These are phyloP conservation scores for Porites evermanni DNA, from an alignment of 92 coral and sea anemone species.

Conservation along the genomic window DNA sequence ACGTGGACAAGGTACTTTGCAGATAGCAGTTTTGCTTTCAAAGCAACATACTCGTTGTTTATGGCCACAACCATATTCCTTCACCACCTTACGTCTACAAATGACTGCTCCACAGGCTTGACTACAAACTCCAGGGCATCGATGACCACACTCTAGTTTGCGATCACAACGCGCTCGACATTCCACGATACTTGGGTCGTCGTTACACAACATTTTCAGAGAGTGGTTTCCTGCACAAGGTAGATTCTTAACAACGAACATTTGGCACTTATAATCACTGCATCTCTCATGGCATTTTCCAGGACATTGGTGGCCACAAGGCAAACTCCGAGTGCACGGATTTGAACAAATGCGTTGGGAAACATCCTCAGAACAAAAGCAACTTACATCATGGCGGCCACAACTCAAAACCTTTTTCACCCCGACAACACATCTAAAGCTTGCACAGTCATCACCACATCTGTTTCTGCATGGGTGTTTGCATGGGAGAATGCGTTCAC, in stretches of 20 bases:
- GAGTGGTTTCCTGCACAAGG: constrained; percentile 56
- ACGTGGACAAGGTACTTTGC: constrained; percentile 53
- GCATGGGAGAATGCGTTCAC: constrained; percentile 62
- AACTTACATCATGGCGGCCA: constrained; percentile 57
- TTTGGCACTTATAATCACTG: background rate
- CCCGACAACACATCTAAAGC: constrained; percentile 34
- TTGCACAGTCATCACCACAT: constrained; percentile 69
- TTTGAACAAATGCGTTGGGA: background rate
- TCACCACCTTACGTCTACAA: constrained; percentile 48
- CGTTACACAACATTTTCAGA: constrained; percentile 2
- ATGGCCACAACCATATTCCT: constrained; percentile 67
- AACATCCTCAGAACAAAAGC: constrained; percentile 52
- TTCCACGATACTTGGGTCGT: background rate
- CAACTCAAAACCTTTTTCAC: constrained; percentile 4
- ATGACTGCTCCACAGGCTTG: constrained; percentile 46
- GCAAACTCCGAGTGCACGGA: background rate
- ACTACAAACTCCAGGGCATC: constrained; percentile 67
- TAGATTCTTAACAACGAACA: constrained; percentile 17
- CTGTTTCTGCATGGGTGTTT: constrained; percentile 68
- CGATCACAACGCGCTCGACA: background rate
- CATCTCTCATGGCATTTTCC: constrained; percentile 38
- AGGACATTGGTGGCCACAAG: constrained; percentile 74
- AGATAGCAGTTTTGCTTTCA: constrained; percentile 18
- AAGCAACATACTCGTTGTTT: constrained; percentile 49
- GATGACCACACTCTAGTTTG: constrained; percentile 72